Conservation (phyloP, 2,888 invertebrate genomes). For the Candidula unifasciata region DNA sequence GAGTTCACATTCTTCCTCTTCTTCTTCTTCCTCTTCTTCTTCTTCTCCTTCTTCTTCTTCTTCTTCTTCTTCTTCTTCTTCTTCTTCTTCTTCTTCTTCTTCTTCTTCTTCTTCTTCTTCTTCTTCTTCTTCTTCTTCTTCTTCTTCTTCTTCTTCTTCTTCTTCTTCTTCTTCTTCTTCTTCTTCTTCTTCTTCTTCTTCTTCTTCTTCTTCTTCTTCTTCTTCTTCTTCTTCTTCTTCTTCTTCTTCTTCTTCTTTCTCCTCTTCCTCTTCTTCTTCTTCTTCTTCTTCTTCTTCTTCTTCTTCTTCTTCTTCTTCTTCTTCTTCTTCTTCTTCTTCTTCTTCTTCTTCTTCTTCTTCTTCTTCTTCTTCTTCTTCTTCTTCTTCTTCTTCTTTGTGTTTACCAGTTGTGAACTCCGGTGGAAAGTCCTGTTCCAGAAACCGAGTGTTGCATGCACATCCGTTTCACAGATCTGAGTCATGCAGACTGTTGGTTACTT, state of each 20-base stretch:
- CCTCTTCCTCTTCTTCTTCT: background rate
- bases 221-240: conserved; percentile 9
- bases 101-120: too few relatives aligned
- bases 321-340: background rate
- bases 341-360: too few relatives aligned
- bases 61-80: too few relatives aligned
- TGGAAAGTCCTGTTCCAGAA: too few relatives aligned
- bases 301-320: background rate
- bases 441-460: too few relatives aligned
- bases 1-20: too few relatives aligned
- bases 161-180: background rate
- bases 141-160: background rate
- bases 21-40: background rate
- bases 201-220: background rate
- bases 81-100: too few relatives aligned
- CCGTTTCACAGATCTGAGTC: too few relatives aligned
- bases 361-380: too few relatives aligned
- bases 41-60: background rate
- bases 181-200: background rate
- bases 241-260: background rate
- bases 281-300: background rate
- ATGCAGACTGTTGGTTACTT: too few relatives aligned
- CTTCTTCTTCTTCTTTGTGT: too few relatives aligned
- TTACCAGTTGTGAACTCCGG: too few relatives aligned
- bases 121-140: background rate